Conservation (phyloP, 1,140 invertebrate species). For the Spodoptera frugiperda region DNA sequence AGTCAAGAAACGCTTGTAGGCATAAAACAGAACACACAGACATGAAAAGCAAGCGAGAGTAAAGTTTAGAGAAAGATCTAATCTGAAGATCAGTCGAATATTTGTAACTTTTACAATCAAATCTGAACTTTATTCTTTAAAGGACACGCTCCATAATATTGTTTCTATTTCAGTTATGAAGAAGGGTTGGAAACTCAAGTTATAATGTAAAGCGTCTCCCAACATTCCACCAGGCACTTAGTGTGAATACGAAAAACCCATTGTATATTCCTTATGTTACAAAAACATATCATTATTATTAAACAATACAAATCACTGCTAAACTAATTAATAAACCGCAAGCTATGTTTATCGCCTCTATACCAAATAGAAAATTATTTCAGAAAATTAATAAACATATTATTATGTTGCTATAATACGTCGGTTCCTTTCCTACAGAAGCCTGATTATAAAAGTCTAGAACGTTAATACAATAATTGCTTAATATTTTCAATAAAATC, state of each 20-base stretch:
- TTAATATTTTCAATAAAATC: slow-evolving; percentile 33
- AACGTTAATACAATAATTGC: slow-evolving; percentile 13
- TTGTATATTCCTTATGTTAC: background rate
- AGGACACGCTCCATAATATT: background rate
- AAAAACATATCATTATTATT: background rate
- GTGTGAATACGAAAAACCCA: slow-evolving; percentile 36
- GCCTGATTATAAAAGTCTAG: slow-evolving; percentile 7
- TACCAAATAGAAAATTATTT: slow-evolving; percentile 1
- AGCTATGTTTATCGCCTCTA: background rate
- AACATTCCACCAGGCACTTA: slow-evolving; percentile 39
- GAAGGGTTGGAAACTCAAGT: background rate
- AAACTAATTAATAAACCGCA: background rate
- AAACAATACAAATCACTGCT: background rate
- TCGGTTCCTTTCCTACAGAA: background rate
- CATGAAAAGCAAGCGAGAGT: slow-evolving; percentile 48
- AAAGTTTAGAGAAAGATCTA: slow-evolving; percentile 54
- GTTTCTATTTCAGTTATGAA: background rate
- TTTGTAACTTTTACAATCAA: slow-evolving; percentile 21
- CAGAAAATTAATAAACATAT: background rate
- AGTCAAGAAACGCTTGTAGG: slow-evolving; percentile 9
- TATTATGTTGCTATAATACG: background rate
- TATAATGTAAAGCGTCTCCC: slow-evolving; percentile 38
- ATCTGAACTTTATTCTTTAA: background rate
- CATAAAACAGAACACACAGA: slow-evolving; percentile 32
- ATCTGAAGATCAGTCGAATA: slow-evolving; percentile 64